Conservation (phyloP, 2,888 invertebrate species). For the Stenurella melanura region DNA sequence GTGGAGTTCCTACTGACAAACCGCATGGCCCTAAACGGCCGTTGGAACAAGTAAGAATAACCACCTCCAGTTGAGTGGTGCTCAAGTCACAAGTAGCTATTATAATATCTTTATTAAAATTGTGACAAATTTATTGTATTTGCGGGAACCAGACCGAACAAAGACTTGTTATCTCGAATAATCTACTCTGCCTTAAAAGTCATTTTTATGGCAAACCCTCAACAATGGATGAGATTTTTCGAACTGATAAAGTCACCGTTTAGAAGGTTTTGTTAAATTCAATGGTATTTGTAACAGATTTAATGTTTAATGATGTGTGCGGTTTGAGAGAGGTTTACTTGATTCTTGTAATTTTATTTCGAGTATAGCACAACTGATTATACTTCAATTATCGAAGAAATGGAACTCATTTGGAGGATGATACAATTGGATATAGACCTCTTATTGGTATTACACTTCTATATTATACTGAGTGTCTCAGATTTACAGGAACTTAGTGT, state of each 20-base stretch:
- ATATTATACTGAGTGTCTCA: no score
- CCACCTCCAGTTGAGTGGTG: conserved; percentile 57
- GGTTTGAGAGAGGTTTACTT: conserved; percentile 3
- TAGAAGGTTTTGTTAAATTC: conserved; percentile 47
- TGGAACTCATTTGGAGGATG: no score
- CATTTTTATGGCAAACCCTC: conserved; percentile 60
- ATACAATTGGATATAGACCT: no score
- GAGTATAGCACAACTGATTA: not conserved
- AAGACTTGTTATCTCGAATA: conserved; percentile 58
- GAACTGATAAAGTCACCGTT: conserved; percentile 58
- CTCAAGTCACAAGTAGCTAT: conserved; percentile 60
- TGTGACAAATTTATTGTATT: conserved; percentile 65
- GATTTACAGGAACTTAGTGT: no score
- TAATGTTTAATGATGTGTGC: conserved; percentile 47
- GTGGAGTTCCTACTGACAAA: conserved; percentile 57
- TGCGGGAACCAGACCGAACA: conserved; percentile 61
- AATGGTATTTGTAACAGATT: conserved; percentile 49
- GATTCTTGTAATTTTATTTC: not conserved
- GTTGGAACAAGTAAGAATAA: conserved; percentile 59
- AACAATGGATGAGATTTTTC: conserved; percentile 57
- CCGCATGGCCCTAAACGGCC: conserved; percentile 59
- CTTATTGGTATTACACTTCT: no score
- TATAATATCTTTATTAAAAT: conserved; percentile 63
- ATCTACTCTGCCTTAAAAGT: conserved; percentile 61
- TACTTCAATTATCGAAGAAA: not conserved